Evolutionary conservation across 2,888 invertebrate genomes (phyloP).

Genomic region (Amiota mariae): DNA sequence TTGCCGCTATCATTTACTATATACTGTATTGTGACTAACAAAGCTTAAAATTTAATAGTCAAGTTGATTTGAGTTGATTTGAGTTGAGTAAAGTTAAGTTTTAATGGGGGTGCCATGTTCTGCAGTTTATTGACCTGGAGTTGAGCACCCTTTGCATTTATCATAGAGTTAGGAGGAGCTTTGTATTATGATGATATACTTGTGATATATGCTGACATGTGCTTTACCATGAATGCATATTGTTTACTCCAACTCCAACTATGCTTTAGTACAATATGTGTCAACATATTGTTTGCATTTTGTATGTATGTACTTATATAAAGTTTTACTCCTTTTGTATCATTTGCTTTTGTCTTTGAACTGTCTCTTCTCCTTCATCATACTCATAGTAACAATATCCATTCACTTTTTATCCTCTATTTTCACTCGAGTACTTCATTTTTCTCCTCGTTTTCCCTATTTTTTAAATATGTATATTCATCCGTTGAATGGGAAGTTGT

Average conservation of each 20-base stretch:
- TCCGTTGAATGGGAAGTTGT: no score
- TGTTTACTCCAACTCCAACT: no score
- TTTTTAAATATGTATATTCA: no score
- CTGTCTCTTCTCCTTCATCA: not conserved
- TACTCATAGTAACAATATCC: no score
- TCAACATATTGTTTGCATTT: conserved; percentile 18
- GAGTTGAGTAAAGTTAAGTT: not conserved
- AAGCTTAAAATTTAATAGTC: not conserved
- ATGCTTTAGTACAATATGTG: not conserved
- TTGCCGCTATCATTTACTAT: no score
- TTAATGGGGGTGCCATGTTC: not conserved
- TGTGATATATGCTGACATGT: not conserved
- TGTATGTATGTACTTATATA: not conserved
- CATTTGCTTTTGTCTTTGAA: not conserved
- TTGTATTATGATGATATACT: not conserved
- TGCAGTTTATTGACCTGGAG: conserved; percentile 12
- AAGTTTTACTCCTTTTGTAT: not conserved
- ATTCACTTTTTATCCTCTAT: no score
- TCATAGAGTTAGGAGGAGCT: not conserved
- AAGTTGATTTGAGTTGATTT: not conserved
- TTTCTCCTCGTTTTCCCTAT: no score
- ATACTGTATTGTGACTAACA: no score
- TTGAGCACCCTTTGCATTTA: not conserved
- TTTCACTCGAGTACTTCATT: no score
- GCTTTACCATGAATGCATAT: no score